Evolutionary conservation across 2,797 vertebrate genomes (phyloP), one percentile per base, ranked within the genome.

Genomic region (Coregonus ussuriensis): DNA sequence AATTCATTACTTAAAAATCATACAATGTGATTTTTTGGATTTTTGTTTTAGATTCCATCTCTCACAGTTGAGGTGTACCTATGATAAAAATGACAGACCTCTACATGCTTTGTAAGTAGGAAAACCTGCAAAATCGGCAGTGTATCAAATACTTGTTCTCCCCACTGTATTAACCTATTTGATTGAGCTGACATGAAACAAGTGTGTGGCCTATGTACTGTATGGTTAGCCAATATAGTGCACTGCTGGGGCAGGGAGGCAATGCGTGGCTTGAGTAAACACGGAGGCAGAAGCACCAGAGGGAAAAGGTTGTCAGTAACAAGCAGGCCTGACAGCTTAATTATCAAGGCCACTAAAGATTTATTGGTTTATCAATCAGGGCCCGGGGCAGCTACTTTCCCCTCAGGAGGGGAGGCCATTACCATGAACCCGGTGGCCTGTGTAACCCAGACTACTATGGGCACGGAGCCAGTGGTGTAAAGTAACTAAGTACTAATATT

Each of bases 291-390:
- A 77, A 92, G 76, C 82, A 87, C 89, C 81, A 79, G 75, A 47
- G 81, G 92, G 88, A 87, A 93, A 93, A 94, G 92, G 92, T 93
- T 86, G 89, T 92, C 93, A 89, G 92, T 93, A 95, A 96, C 95
- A 96, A 93, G 92, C 91, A 85, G 89, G 91, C 92, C 94, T 96
- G 96, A 97, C 96, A 96, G 95, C 93, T 96, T 97, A 97, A 96
- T 97, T 96, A 97, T 96, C 93, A 94, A 96, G 93, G 93, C 93
- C 93, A 93, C 95, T 96, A 97, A 97, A 96, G 97, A 98, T 98
- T 96, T 97, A 97, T 96, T 96, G 97, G 97, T 97, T 97, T 97
- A 97, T 97, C 96, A 97, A 96, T 98, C 94, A 96, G 92, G 79
- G 93, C 96, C 94, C 88, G 81, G 2, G 94, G 96, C 93, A 75